Evolutionary conservation across 2,888 invertebrate genomes (phyloP), one percentile per base, ranked within the genome.

Genomic region (Meta bourneti): DNA sequence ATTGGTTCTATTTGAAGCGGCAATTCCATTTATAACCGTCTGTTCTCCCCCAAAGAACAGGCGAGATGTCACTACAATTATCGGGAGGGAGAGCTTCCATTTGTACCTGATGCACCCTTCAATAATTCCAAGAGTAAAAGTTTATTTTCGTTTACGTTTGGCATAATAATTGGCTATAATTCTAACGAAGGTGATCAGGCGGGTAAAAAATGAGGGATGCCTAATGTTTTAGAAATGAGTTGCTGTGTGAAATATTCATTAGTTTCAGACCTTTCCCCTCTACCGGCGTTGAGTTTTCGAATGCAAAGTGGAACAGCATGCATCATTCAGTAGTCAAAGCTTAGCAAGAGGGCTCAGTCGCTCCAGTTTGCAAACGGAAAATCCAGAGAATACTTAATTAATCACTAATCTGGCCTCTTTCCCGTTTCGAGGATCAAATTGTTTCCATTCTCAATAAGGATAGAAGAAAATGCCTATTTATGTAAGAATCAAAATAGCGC

Each of bases 201-300:
- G 19, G 51, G 16, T 48, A 86, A 86, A 85, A 86, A 78, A 78
- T 78, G 70, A 83, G 78, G 19, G 52, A 61, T 70, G 79, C 71
- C 51, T 71, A 83, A 84, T 89, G 79, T 82, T 89, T 89, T 89
- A 78, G 83, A 52, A 89, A 89, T 89, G 82, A 89, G 89, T 69
- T 83, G n/a, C 69, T 19, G 71, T 74, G 48, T 89, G 72, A 89
- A 89, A 89, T 89, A 83, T 89, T 89, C 89, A 84, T 84, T 89
- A 72, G 78, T 34, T 20, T 51, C 19, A 48, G 8, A 52, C 20
- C 7, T 69, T 75, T 81, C 34, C 51, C 13, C 34, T 71, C 52
- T 13, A 13, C 49, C 51, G 20, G 49, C 19, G 52, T 77, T n/a
- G n/a, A n/a, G n/a, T n/a, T 82, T 89, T 75, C 9, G 82, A 89